Conservation (phyloP, 2,797 vertebrate genomes). For the Buceros bicornis region DNA sequence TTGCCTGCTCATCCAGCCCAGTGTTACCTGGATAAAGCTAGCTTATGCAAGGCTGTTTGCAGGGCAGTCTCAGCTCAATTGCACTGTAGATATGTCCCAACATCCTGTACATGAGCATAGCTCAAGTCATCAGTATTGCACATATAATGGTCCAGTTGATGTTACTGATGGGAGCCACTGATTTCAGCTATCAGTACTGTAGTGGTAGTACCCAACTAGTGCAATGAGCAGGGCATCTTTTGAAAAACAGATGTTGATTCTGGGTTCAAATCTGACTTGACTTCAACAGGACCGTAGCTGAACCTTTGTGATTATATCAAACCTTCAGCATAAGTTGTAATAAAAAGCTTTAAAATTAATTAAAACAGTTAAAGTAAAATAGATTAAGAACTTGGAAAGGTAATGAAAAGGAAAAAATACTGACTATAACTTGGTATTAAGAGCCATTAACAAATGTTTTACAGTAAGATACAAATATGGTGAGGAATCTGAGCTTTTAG, state of each 20-base stretch:
- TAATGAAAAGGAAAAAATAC: not conserved
- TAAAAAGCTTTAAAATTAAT: not conserved
- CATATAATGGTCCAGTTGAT: accelerated
- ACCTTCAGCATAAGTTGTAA: not conserved
- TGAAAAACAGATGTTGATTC: not conserved
- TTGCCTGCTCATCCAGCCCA: not conserved
- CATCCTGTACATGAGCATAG: not conserved
- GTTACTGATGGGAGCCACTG: not conserved
- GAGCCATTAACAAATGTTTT: not conserved
- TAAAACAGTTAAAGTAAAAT: not conserved
- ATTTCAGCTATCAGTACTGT: not conserved
- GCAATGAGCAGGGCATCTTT: not conserved
- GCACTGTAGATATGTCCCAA: not conserved
- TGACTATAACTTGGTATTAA: not conserved
- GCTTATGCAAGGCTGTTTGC: not conserved
- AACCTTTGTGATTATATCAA: not conserved
- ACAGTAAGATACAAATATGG: not conserved
- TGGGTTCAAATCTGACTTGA: not conserved
- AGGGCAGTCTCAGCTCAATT: not conserved
- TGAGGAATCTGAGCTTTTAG: not conserved
- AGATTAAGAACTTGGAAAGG: not conserved
- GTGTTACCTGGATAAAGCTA: not conserved
- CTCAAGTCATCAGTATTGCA: not conserved
- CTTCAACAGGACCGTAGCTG: not conserved
- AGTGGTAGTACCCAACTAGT: not conserved